Percentiles rank a stretch among this genome's conserved stretches.
phyloP scores from a whole-genome alignment of 2,113 vertebrate species.

The Ailurus styani region DNA sequence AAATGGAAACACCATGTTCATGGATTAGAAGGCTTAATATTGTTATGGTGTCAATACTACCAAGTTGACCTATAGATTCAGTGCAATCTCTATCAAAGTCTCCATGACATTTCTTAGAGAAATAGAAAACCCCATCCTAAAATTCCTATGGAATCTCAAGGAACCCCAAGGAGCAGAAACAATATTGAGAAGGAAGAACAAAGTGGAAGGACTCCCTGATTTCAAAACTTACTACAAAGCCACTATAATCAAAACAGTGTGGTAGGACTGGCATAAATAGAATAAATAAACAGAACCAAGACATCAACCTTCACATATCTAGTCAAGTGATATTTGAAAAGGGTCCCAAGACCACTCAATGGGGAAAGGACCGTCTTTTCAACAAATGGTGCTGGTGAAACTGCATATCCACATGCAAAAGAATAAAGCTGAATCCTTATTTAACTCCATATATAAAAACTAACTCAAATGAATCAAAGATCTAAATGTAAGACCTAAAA shows the following conservation, averaged over 20 bases:
- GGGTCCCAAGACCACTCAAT: background rate
- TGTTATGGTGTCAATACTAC: background rate
- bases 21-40: background rate
- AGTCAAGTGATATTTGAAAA: background rate
- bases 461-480: background rate
- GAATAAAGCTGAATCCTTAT: background rate
- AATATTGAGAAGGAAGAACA: background rate
- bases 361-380: background rate
- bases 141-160: background rate
- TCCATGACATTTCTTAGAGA: background rate
- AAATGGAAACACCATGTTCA: background rate
- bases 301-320: background rate
- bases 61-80: background rate
- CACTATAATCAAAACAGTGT: background rate
- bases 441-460: background rate
- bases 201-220: background rate
- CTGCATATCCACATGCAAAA: background rate
- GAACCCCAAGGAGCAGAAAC: background rate
- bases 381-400: background rate
- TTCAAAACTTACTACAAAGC: background rate
- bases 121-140: background rate
- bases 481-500: background rate
- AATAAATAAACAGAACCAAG: background rate
- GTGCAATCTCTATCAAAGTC: background rate
- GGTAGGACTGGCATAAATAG: background rate